Percentiles rank a stretch among this genome's conserved stretches.
Evolutionary conservation across 1,140 invertebrate species (phyloP).

Genomic region (Drosophila parabipectinata): DNA sequence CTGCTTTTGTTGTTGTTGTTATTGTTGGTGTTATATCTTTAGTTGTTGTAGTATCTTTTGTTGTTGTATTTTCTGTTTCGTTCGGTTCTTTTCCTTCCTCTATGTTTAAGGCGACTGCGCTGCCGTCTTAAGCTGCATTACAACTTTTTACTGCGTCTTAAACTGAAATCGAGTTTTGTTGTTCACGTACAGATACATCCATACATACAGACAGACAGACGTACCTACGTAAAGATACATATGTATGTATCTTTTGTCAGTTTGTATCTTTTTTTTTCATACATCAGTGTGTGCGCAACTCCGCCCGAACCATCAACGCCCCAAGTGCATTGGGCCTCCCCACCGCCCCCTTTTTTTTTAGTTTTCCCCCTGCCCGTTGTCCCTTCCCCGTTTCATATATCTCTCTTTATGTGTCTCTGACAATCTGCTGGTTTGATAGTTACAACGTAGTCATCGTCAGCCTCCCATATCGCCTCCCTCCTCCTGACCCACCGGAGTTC

Average conservation of each 20-base stretch:
- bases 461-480: constrained; percentile 13
- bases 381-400: constrained; percentile 4
- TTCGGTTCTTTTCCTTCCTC: constrained; percentile 81
- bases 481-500: constrained; percentile 18
- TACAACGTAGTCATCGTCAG: constrained; percentile 67
- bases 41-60: constrained; percentile 20
- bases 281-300: constrained; percentile 61
- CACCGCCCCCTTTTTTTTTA: background rate
- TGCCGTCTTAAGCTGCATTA: constrained; percentile 80
- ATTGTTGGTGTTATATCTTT: constrained; percentile 1
- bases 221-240: constrained; percentile 8
- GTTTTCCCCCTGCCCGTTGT: background rate
- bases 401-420: constrained; percentile 64
- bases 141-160: constrained; percentile 82
- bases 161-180: constrained; percentile 81
- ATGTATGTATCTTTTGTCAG: constrained; percentile 14
- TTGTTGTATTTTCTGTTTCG: constrained; percentile 52
- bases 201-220: background rate
- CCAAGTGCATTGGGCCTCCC: constrained; percentile 58
- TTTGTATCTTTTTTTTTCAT: constrained; percentile 71
- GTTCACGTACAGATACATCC: constrained; percentile 42
- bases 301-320: constrained; percentile 76
- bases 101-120: constrained; percentile 76
- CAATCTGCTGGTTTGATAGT: constrained; percentile 66
- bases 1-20: constrained; percentile 5